Conservation (phyloP, 2,888 invertebrate species). For the Trypoxylon attenuatum region DNA sequence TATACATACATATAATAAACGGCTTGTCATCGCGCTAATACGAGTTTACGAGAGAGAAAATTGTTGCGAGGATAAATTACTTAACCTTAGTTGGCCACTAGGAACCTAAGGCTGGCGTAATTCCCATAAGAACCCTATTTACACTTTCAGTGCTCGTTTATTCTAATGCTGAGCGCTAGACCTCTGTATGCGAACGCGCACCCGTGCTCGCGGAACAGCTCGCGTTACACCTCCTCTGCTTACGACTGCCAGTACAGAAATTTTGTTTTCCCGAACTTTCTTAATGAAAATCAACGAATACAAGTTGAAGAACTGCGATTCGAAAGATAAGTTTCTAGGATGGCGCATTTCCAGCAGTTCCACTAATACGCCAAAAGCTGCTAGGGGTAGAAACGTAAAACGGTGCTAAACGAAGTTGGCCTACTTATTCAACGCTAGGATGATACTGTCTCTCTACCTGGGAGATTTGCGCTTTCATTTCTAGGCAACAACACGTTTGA, state of each 20-base stretch:
- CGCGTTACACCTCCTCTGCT: constrained; percentile 13
- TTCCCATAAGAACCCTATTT: constrained; percentile 47
- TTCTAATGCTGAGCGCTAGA: constrained; percentile 42
- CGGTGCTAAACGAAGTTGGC: background rate
- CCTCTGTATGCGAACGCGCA: too few relatives aligned
- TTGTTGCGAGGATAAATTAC: constrained; percentile 41
- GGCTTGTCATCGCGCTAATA: constrained; percentile 20
- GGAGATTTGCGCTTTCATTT: too few relatives aligned
- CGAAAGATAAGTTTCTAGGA: background rate
- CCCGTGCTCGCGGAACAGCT: constrained; percentile 4
- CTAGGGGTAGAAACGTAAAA: too few relatives aligned
- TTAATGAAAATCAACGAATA: constrained; percentile 36
- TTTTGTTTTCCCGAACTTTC: constrained; percentile 9
- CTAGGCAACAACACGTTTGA: too few relatives aligned
- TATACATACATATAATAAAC: constrained; percentile 24
- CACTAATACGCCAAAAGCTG: background rate
- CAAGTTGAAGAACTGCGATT: background rate
- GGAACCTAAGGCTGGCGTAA: constrained; percentile 33
- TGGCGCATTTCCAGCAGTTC: background rate
- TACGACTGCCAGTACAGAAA: constrained; percentile 20
- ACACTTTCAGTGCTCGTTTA: constrained; percentile 50
- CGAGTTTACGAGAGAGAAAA: constrained; percentile 26
- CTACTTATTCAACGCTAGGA: background rate
- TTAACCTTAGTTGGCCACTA: constrained; percentile 34
- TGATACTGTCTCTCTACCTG: too few relatives aligned